phyloP scores from a whole-genome alignment of 2,888 invertebrate genomes.

The Allolobophora icterica region DNA sequence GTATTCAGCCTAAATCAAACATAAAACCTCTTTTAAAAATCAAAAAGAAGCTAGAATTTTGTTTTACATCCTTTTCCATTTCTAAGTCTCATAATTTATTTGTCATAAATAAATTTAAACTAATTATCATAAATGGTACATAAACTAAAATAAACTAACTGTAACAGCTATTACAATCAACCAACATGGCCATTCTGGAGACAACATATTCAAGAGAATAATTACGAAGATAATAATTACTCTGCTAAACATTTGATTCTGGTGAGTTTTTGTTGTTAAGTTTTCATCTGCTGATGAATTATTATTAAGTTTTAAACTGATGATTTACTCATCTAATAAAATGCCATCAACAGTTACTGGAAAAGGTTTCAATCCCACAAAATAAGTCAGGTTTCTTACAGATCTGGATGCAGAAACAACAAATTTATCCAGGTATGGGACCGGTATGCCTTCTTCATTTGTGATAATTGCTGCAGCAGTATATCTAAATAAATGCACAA shows the following conservation, averaged over 20 bases:
- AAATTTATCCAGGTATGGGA: not conserved
- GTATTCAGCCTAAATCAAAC: not conserved
- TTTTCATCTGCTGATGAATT: not conserved
- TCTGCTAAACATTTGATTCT: not conserved
- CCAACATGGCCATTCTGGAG: not conserved
- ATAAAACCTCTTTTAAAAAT: not conserved
- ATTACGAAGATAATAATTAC: not conserved
- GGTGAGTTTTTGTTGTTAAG: not conserved
- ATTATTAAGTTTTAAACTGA: not conserved
- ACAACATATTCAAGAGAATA: not conserved
- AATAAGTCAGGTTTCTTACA: not conserved
- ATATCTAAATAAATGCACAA: not conserved
- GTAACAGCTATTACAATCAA: not conserved
- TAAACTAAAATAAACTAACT: not conserved
- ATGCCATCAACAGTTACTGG: not conserved
- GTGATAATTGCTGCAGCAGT: conserved; percentile 22
- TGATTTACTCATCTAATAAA: not conserved
- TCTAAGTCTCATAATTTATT: not conserved
- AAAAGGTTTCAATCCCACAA: not conserved
- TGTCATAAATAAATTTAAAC: not conserved
- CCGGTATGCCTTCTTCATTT: not conserved
- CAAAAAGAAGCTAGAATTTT: not conserved
- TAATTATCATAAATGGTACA: not conserved
- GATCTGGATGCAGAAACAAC: not conserved
- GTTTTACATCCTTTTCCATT: conserved; percentile 12